Conservation (phyloP, 30 jellyfish, hydroid and myxozoan species). For the Sanderia malayensis region DNA sequence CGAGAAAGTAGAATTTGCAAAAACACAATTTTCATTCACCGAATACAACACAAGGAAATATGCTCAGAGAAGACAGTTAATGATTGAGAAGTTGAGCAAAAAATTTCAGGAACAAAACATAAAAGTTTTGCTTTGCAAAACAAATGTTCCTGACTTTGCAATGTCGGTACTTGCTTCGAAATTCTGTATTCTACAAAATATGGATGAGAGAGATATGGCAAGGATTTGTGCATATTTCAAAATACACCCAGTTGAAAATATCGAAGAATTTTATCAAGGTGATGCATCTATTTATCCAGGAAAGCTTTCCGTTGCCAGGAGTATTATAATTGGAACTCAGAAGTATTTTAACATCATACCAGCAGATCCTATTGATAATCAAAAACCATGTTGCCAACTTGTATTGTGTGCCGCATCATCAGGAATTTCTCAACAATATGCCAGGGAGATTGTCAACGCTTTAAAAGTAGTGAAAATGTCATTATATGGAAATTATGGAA, state of each 20-base stretch:
- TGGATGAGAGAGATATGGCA: constrained; percentile 29
- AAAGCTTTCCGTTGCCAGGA: constrained; percentile 1
- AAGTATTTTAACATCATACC: constrained; percentile 12
- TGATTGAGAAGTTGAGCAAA: neutral
- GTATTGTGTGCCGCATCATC: constrained; percentile 44
- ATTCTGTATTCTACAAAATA: constrained; percentile 16
- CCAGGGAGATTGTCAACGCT: constrained; percentile 21
- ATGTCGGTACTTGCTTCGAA: neutral
- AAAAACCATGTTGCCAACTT: constrained; percentile 31
- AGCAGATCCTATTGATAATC: neutral
- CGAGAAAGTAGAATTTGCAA: constrained; percentile 14
- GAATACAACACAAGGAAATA: neutral
- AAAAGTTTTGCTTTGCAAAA: constrained; percentile 6
- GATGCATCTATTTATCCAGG: constrained; percentile 12
- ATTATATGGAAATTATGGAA: constrained; percentile 25
- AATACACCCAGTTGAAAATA: constrained; percentile 27
- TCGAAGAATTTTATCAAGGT: constrained; percentile 9
- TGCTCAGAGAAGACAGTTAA: neutral
- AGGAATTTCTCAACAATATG: constrained; percentile 50
- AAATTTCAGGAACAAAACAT: neutral
- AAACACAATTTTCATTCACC: neutral
- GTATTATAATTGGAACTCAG: constrained; percentile 32
- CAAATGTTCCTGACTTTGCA: constrained; percentile 24
- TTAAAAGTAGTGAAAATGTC: constrained; percentile 47
- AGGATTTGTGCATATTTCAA: constrained; percentile 13